Evolutionary conservation across 2,888 invertebrate genomes (phyloP).

Genomic region (Cantharis lateralis): DNA sequence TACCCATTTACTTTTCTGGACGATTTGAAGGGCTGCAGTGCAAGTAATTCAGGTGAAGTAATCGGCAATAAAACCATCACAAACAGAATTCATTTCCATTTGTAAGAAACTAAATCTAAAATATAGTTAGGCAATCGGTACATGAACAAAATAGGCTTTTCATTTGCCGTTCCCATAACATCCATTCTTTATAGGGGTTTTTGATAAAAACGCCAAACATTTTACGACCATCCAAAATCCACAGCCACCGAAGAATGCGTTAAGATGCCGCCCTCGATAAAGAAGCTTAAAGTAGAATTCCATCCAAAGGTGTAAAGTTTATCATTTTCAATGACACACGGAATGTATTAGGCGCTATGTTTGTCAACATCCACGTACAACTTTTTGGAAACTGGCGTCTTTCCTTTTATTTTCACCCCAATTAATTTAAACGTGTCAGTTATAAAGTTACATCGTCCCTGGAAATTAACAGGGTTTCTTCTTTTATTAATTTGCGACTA

Average conservation of each 20-base stretch:
- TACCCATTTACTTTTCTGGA: constrained; percentile 12
- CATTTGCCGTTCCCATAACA: constrained; percentile 34
- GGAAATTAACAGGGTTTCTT: not conserved
- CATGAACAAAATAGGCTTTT: constrained; percentile 10
- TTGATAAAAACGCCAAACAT: constrained; percentile 36
- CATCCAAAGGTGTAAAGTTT: constrained; percentile 41
- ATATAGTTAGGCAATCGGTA: not conserved
- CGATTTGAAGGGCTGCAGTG: constrained; percentile 7
- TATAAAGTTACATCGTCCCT: not conserved
- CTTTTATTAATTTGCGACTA: constrained; percentile 22
- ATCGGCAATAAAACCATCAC: constrained; percentile 19
- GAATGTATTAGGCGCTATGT: constrained; percentile 21
- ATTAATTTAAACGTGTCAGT: constrained; percentile 15
- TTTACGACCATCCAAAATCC: constrained; percentile 33
- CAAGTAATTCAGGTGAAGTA: constrained; percentile 16
- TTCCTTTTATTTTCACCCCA: not conserved
- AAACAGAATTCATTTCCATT: constrained; percentile 15
- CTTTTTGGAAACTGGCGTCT: constrained; percentile 13
- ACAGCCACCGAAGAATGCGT: constrained; percentile 39
- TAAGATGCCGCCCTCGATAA: constrained; percentile 39
- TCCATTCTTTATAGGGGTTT: constrained; percentile 27
- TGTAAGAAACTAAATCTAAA: not conserved
- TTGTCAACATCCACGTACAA: constrained; percentile 16
- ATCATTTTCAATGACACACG: constrained; percentile 37
- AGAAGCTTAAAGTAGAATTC: constrained; percentile 37